Conservation (phyloP, 1,140 invertebrate species). For the Leptinotarsa undecemlineata region DNA sequence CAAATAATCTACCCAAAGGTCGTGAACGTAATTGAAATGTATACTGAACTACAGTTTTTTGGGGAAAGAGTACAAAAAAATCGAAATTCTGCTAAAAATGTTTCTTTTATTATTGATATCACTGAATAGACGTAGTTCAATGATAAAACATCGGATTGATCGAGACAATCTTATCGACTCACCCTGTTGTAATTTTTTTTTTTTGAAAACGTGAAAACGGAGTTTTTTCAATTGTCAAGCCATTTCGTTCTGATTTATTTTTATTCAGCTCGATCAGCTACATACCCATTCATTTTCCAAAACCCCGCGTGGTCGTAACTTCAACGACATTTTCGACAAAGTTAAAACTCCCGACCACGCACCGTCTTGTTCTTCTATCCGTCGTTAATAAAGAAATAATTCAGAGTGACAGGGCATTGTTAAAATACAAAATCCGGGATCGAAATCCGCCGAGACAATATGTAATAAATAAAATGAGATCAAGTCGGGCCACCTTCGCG, state of each 20-base stretch:
- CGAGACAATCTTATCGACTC: no score
- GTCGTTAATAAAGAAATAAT: conserved; percentile 26
- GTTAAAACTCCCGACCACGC: conserved; percentile 3
- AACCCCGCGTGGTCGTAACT: background rate
- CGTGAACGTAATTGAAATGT: no score
- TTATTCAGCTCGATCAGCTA: background rate
- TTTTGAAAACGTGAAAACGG: no score
- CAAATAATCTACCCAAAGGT: no score
- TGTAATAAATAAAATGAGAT: conserved; percentile 27
- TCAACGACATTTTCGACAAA: conserved; percentile 2
- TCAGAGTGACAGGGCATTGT: conserved; percentile 23
- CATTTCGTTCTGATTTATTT: background rate
- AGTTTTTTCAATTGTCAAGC: no score
- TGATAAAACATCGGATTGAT: no score
- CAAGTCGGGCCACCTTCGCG: conserved; percentile 20
- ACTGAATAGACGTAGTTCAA: no score
- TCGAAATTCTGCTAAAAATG: no score
- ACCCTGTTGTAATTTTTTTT: no score
- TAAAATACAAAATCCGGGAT: conserved; percentile 9
- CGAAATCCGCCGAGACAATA: conserved; percentile 26
- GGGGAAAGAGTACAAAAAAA: no score
- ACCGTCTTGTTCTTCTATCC: background rate
- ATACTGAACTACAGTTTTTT: no score
- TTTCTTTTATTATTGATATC: no score
- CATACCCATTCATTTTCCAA: background rate